Conservation (phyloP, 2,797 vertebrate species). For the Natrix natrix region DNA sequence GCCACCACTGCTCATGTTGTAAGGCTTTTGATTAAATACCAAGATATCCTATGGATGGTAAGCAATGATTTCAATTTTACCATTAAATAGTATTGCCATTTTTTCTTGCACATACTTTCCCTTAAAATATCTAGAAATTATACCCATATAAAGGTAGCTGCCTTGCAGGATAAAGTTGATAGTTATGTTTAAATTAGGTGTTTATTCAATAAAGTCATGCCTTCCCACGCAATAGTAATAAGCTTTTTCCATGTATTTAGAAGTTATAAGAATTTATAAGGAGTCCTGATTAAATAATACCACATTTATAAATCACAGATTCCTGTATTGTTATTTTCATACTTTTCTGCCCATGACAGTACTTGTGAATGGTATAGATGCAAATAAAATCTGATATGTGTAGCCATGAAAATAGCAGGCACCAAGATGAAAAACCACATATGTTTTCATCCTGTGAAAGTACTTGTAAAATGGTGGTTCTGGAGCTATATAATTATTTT, state of each 20-base stretch:
- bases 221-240: neutral
- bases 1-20: conserved; percentile 85
- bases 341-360: neutral
- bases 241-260: neutral
- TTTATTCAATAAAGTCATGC: neutral
- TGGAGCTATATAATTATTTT: neutral
- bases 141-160: neutral
- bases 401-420: neutral
- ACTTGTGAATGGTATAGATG: neutral
- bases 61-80: conserved; percentile 47
- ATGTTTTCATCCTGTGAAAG: neutral
- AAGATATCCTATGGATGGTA: conserved; percentile 92
- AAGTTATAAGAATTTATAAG: neutral
- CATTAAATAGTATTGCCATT: neutral
- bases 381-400: neutral
- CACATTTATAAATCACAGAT: neutral
- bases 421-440: neutral
- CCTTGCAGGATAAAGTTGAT: neutral
- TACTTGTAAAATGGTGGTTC: neutral
- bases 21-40: conserved; percentile 85
- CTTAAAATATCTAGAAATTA: neutral
- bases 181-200: neutral
- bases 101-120: neutral
- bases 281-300: neutral
- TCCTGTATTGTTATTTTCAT: neutral